These are phyloP conservation scores for Leptinotarsa defecta DNA, from an alignment of 1,140 invertebrate genomes.

Conservation along the genomic window DNA sequence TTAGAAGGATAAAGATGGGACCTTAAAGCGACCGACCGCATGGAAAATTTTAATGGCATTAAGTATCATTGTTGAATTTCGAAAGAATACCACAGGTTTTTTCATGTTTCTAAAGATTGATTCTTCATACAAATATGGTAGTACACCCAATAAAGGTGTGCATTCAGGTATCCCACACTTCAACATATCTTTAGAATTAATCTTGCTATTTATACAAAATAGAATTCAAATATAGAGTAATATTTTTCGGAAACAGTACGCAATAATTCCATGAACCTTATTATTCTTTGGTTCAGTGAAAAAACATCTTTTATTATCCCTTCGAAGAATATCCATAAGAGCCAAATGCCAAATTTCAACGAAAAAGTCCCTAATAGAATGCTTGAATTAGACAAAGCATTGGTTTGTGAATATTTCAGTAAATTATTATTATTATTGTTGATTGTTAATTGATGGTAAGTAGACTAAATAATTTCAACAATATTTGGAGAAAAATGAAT, in stretches of 20 bases:
- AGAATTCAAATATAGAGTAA: background rate
- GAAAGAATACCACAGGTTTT: background rate
- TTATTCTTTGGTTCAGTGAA: no score
- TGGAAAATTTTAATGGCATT: conserved; percentile 28
- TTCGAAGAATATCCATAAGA: no score
- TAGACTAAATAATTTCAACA: no score
- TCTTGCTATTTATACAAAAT: background rate
- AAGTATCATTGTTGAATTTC: conserved; percentile 24
- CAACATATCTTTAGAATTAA: background rate
- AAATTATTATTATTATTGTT: no score
- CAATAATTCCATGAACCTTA: no score
- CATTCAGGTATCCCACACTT: background rate
- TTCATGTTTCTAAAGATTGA: conserved; percentile 6
- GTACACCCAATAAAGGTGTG: background rate
- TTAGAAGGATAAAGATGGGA: background rate
- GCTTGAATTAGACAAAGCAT: no score
- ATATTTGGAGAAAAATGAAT: no score
- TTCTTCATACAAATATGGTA: background rate
- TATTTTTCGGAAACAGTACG: background rate
- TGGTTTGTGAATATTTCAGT: no score
- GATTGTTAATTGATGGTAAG: no score
- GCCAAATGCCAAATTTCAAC: no score
- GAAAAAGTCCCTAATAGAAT: no score
- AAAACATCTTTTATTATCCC: no score
- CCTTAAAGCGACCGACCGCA: conserved; percentile 14